These are phyloP conservation scores for Parnassius smintheus DNA, from an alignment of 2,888 invertebrate genomes.

Conservation along the genomic window DNA sequence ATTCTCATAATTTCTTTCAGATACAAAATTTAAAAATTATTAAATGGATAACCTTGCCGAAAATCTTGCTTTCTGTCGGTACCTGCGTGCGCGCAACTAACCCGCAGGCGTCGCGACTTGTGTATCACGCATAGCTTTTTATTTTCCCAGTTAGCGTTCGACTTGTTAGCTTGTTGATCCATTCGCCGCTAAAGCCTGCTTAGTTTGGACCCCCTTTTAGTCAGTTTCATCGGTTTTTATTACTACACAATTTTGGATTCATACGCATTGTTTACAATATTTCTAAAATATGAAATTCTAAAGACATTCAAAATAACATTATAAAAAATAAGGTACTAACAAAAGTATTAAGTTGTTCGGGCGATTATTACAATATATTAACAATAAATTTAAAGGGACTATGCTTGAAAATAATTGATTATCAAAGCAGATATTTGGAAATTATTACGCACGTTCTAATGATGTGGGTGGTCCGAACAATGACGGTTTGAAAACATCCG, in stretches of 20 bases:
- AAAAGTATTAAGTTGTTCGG: too few relatives aligned
- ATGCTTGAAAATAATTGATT: too few relatives aligned
- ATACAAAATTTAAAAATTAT: neutral
- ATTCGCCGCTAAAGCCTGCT: slow-evolving; percentile 39
- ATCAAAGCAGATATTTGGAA: too few relatives aligned
- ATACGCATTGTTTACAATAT: too few relatives aligned
- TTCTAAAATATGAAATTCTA: too few relatives aligned
- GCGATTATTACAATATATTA: too few relatives aligned
- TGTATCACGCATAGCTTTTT: slow-evolving; percentile 66
- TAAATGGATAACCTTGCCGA: neutral
- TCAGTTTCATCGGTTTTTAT: neutral
- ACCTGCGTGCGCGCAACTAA: slow-evolving; percentile 51
- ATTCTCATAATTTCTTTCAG: too few relatives aligned
- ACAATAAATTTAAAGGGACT: too few relatives aligned
- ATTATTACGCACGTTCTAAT: slow-evolving; percentile 31
- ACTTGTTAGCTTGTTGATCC: slow-evolving; percentile 58
- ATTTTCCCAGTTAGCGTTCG: slow-evolving; percentile 65
- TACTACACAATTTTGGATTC: neutral
- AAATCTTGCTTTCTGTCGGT: slow-evolving; percentile 45
- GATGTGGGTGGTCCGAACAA: slow-evolving; percentile 37
- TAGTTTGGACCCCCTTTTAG: slow-evolving; percentile 38
- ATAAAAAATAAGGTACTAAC: too few relatives aligned
- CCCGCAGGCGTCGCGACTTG: slow-evolving; percentile 55
- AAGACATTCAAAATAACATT: too few relatives aligned
- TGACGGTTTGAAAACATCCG: slow-evolving; percentile 37